Base-by-base conservation (phyloP, 2,888 invertebrate genomes). In the Acholoe squamosa region DNA sequence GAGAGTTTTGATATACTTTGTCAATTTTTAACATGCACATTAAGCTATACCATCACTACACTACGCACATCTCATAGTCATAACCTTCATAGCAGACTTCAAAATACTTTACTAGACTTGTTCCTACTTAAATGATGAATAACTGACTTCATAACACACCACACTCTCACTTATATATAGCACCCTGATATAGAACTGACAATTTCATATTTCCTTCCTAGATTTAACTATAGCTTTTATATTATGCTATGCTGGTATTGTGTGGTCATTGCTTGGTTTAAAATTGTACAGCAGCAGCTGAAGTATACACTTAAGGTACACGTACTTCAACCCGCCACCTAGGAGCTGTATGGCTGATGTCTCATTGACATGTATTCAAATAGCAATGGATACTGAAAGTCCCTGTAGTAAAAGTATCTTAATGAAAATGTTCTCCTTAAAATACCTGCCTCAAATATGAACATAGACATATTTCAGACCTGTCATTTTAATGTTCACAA, bases 201-300 rank as follows among this genome's bases (percentile, higher is more conserved):
- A 61, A n/a, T 61, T 61, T 61, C 22, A 61, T n/a, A n/a, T 61
- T 61, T 61, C 61, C 61, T 43, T 61, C 61, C 19, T 61, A 61
- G 61, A 14, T 61, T 61, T n/a, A 61, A 19, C 61, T 61, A 12
- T 3, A 1, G 1, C 19, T 61, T 61, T n/a, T 7, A 3, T 14
- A 61, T 61, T n/a, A 3, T 43, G 43, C 43, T 43, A 43, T 43
- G 43, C 43, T 43, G 43, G 10, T 43, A 43, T 10, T 43, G 43
- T 43, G 43, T 43, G 5, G 43, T 43, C 10, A 10, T 43, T 43
- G 43, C 43, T 43, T 43, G 43, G 43, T 43, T 43, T 43, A 43
- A 43, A 43, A 10, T 43, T 43, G 43, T 43, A 43, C 43, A 43
- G 43, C 43, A 43, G 43, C 43, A 43, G 43, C 43, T 43, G 43